Evolutionary conservation across 2,888 invertebrate species (phyloP).

Genomic region (Pelosia muscerda): DNA sequence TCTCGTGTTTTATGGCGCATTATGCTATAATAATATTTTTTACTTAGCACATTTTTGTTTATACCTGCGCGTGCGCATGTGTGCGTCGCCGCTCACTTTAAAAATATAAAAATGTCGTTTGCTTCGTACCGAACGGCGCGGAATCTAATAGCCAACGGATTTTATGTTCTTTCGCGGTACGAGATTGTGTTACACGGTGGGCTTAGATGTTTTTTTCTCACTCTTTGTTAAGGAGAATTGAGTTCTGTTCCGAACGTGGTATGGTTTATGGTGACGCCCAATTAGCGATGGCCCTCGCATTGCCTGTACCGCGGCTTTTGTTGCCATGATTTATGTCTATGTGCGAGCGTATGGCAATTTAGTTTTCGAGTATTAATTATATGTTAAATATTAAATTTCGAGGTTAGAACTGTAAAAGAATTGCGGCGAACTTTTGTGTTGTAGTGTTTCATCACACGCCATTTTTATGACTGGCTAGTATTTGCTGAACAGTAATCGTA

Average conservation of each 20-base stretch:
- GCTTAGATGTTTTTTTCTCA: slow-evolving; percentile 60
- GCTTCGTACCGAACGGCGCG: slow-evolving; percentile 62
- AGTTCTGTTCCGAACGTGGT: slow-evolving; percentile 57
- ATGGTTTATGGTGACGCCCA: slow-evolving; percentile 68
- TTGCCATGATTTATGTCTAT: slow-evolving; percentile 79
- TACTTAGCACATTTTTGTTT: slow-evolving; percentile 85
- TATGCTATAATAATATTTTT: slow-evolving; percentile 85
- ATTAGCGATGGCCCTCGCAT: slow-evolving; percentile 68
- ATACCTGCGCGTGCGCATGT: slow-evolving; percentile 59
- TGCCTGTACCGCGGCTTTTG: slow-evolving; percentile 71
- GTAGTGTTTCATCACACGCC: slow-evolving; percentile 20
- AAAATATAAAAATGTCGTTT: slow-evolving; percentile 75
- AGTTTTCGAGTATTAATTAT: slow-evolving; percentile 57
- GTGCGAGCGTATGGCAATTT: slow-evolving; percentile 53
- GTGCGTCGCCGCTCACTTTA: slow-evolving; percentile 55
- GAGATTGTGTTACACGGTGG: slow-evolving; percentile 74
- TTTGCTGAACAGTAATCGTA: slow-evolving; percentile 39
- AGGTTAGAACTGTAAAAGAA: slow-evolving; percentile 49
- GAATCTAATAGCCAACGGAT: slow-evolving; percentile 75
- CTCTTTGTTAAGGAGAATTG: slow-evolving; percentile 66
- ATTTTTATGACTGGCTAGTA: slow-evolving; percentile 37
- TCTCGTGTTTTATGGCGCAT: slow-evolving; percentile 83
- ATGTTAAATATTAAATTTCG: slow-evolving; percentile 57
- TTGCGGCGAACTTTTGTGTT: slow-evolving; percentile 38
- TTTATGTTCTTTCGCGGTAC: slow-evolving; percentile 83